Evolutionary conservation across 2,888 invertebrate genomes (phyloP).

Genomic region (Cheilosia variabilis): DNA sequence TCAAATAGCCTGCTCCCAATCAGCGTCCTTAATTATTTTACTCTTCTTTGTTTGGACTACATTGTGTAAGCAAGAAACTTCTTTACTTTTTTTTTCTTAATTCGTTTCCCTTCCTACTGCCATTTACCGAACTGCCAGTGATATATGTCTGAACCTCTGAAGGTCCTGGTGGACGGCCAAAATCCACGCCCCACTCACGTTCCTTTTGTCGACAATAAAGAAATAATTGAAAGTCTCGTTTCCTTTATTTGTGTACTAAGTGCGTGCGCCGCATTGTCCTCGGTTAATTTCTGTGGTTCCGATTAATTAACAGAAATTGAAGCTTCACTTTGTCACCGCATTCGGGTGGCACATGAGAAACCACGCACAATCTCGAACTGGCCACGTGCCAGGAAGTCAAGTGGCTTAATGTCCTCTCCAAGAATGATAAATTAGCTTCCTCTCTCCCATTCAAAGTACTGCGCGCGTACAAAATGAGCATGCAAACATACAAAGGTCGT

Average conservation of each 20-base stretch:
- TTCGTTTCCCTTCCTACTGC: background rate
- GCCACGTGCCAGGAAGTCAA: slow-evolving; percentile 75
- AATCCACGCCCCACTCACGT: slow-evolving; percentile 28
- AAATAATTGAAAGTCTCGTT: slow-evolving; percentile 63
- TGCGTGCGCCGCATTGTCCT: slow-evolving; percentile 66
- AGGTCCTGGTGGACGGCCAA: slow-evolving; percentile 19
- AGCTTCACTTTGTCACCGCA: slow-evolving; percentile 61
- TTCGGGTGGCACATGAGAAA: slow-evolving; percentile 13
- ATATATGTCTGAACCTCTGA: slow-evolving; percentile 10
- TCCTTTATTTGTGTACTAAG: slow-evolving; percentile 45
- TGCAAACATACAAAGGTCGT: slow-evolving; percentile 73
- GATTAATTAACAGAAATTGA: slow-evolving; percentile 73
- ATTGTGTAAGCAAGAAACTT: background rate
- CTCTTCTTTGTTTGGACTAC: background rate
- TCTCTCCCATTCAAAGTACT: slow-evolving; percentile 53
- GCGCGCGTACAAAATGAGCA: slow-evolving; percentile 73
- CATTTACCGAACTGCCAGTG: background rate
- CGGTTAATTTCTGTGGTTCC: slow-evolving; percentile 75
- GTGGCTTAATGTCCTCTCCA: slow-evolving; percentile 69
- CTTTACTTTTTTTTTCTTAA: background rate
- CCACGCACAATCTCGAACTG: slow-evolving; percentile 32
- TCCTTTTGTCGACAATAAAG: slow-evolving; percentile 9
- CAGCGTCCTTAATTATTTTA: too few species aligned
- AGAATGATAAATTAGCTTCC: slow-evolving; percentile 73
- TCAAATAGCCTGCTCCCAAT: too few species aligned